A percentile compares a stretch with the other conserved stretches of the same genome.
Evolutionary conservation across 2,113 vertebrate species (phyloP).

Genomic region (Eublepharis macularius): DNA sequence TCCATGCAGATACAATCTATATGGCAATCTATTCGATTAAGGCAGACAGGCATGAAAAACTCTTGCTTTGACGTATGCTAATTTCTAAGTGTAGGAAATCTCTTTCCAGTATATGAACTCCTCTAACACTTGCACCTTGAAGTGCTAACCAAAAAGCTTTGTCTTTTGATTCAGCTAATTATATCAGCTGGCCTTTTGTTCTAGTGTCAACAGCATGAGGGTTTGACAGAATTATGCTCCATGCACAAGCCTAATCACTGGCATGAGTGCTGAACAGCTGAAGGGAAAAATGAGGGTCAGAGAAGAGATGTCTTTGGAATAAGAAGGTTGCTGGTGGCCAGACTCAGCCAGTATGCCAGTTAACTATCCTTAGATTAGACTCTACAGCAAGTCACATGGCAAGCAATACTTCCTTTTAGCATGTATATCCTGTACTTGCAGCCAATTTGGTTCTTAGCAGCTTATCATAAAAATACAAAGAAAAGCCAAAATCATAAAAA

Average conservation of each 20-base stretch:
- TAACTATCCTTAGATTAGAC: background rate
- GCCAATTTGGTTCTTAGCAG: no score
- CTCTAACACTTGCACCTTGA: background rate
- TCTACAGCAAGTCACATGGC: no score
- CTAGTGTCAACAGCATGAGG: no score
- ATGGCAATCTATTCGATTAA: no score
- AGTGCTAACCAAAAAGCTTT: background rate
- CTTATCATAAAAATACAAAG: no score
- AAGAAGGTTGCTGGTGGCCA: background rate
- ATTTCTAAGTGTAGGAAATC: background rate
- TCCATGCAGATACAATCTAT: background rate
- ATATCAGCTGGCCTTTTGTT: no score
- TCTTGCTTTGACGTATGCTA: background rate
- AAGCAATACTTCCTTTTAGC: no score
- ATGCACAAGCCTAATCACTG: background rate
- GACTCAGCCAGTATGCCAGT: background rate
- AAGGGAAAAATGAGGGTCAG: background rate
- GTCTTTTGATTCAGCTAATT: background rate
- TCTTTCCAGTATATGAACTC: background rate
- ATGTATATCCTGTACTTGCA: no score
- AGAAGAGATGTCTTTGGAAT: background rate
- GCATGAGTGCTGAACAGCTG: background rate
- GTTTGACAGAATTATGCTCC: no score
- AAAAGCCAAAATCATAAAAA: no score
- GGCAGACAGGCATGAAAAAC: no score